Conservation (phyloP, 1,140 invertebrate species). For the Littorina saxatilis region DNA sequence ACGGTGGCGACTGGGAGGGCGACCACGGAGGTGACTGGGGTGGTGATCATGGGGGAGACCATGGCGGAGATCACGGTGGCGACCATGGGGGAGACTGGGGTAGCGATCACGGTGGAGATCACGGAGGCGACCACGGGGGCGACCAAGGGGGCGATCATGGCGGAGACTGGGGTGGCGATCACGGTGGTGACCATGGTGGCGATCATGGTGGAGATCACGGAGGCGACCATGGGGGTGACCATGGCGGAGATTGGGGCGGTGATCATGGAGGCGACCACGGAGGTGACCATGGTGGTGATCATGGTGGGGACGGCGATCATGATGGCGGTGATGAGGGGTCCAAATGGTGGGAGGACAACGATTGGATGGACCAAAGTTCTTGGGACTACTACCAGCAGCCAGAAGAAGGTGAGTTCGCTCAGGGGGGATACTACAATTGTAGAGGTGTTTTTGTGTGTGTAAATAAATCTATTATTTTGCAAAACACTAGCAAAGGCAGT, state of each 20-base stretch:
- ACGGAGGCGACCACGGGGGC: not conserved
- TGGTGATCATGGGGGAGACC: not conserved
- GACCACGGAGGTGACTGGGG: not conserved
- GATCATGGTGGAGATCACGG: not conserved
- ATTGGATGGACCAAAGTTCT: not conserved
- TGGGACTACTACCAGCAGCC: slow-evolving; percentile 26
- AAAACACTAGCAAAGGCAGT: too few relatives aligned
- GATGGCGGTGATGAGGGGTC: not conserved
- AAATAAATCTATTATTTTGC: too few relatives aligned
- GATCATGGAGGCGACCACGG: not conserved
- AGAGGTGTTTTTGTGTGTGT: not conserved
- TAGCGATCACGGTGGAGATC: not conserved
- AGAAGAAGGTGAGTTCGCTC: slow-evolving; percentile 29
- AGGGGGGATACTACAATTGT: too few relatives aligned
- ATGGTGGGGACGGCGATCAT: not conserved
- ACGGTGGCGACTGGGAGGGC: not conserved
- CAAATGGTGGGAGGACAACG: not conserved
- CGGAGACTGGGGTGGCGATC: not conserved
- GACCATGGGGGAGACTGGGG: not conserved
- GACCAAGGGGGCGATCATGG: not conserved
- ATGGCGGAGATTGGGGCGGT: not conserved
- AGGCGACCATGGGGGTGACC: not conserved
- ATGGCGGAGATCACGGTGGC: not conserved
- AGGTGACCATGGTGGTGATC: not conserved
- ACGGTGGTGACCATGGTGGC: slow-evolving; percentile 4